Conservation (phyloP, 2,888 invertebrate species). For the Nebria salina region DNA sequence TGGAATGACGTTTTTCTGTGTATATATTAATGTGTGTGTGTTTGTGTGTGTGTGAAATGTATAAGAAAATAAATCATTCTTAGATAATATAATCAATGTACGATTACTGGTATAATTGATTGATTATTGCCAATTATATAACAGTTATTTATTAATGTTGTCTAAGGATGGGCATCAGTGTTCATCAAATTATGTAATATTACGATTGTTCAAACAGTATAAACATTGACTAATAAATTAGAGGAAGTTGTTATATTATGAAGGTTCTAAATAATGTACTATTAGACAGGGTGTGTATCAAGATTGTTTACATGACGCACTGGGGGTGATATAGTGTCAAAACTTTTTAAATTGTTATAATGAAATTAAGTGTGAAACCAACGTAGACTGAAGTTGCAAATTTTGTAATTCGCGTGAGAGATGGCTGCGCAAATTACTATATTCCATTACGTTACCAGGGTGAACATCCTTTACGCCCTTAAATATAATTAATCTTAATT, state of each 20-base stretch:
- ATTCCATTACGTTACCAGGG: neutral
- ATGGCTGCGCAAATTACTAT: neutral
- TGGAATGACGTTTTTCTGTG: too few species aligned
- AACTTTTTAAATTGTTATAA: too few species aligned
- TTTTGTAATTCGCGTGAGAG: neutral
- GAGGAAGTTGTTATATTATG: neutral
- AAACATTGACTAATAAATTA: neutral
- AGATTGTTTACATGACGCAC: too few species aligned
- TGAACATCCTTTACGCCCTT: neutral
- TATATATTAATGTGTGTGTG: too few species aligned
- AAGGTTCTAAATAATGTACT: neutral
- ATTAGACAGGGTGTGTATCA: neutral
- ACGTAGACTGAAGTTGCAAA: neutral
- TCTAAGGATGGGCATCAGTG: neutral
- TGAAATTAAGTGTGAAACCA: neutral
- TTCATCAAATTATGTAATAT: neutral
- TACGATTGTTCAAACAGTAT: neutral
- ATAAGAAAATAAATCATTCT: neutral
- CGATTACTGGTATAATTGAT: neutral
- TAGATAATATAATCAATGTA: neutral
- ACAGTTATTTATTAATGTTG: neutral
- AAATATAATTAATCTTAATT: neutral
- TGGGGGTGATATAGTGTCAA: too few species aligned
- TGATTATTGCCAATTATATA: neutral
- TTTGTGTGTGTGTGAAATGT: neutral